Evolutionary conservation across 2,888 invertebrate genomes (phyloP), one percentile per base, ranked within the genome.

Genomic region (Euproctis similis): DNA sequence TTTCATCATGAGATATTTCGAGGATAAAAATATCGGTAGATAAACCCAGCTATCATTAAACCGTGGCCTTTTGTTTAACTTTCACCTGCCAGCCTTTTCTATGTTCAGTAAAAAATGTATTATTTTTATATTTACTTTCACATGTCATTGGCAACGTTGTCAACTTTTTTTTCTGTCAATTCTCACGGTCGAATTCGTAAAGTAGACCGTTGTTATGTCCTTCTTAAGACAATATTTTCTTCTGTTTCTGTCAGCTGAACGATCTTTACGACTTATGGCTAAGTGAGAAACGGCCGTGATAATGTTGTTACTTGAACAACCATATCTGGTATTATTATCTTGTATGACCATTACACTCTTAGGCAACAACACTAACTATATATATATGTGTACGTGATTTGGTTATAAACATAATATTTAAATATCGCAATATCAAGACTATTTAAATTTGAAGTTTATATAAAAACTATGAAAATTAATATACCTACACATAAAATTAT

Each of bases 331-430:
- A 82, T 81, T 66, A 67, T 65, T 66, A 77, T 78, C 70, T 65
- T 50, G 56, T 63, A 59, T 60, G 64, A 56, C 70, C 70, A 73
- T 76, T 68, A 72, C 76, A 68, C 72, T 61, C 64, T 65, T 59
- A 67, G 68, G 80, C 76, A 72, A 75, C 75, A 74, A 75, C 66
- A n/a, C n/a, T n/a, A n/a, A n/a, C n/a, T n/a, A n/a, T n/a, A n/a
- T n/a, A n/a, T 64, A 65, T 65, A 66, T 58, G 68, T 9, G 10
- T 72, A 77, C 81, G 81, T 82, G 82, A 65, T 73, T 64, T 51
- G 65, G 51, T 59, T 65, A 53, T 52, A 60, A 39, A 50, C 36
- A n/a, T n/a, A n/a, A n/a, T n/a, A n/a, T n/a, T n/a, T n/a, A n/a
- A n/a, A n/a, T n/a, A n/a, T n/a, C n/a, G n/a, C n/a, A n/a, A n/a